Evolutionary conservation across 1,140 invertebrate species (phyloP).

Genomic region (Manduca sexta): DNA sequence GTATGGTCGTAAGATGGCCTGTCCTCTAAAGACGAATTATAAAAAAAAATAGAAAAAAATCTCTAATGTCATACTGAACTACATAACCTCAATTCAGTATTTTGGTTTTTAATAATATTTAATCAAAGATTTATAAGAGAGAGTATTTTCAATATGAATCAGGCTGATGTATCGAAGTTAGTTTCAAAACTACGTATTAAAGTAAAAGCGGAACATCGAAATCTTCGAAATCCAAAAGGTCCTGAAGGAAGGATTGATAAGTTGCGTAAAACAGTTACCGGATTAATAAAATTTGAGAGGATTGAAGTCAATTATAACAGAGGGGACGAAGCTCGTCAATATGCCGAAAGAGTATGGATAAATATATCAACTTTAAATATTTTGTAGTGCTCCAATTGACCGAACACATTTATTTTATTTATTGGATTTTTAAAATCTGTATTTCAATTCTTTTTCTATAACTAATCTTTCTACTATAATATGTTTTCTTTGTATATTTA

Average conservation of each 20-base stretch:
- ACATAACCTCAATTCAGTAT: too few species aligned
- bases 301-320: slow-evolving; percentile 85
- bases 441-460: too few species aligned
- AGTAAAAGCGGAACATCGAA: slow-evolving; percentile 74
- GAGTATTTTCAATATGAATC: slow-evolving; percentile 76
- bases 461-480: neutral
- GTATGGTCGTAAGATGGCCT: too few species aligned
- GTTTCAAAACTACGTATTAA: slow-evolving; percentile 82
- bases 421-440: too few species aligned
- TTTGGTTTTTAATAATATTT: too few species aligned
- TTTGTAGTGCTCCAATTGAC: too few species aligned
- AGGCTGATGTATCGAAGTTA: slow-evolving; percentile 82
- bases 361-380: neutral
- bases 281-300: slow-evolving; percentile 90
- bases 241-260: slow-evolving; percentile 84
- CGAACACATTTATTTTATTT: too few species aligned
- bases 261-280: slow-evolving; percentile 87
- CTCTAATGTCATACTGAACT: too few species aligned
- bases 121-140: neutral
- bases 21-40: too few species aligned
- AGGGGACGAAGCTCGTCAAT: slow-evolving; percentile 90
- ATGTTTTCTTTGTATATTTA: neutral
- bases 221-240: slow-evolving; percentile 79
- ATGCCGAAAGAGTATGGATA: slow-evolving; percentile 84
- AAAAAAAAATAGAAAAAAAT: too few species aligned